phyloP scores from a whole-genome alignment of 2,888 invertebrate genomes.

The Apamea crenata region DNA sequence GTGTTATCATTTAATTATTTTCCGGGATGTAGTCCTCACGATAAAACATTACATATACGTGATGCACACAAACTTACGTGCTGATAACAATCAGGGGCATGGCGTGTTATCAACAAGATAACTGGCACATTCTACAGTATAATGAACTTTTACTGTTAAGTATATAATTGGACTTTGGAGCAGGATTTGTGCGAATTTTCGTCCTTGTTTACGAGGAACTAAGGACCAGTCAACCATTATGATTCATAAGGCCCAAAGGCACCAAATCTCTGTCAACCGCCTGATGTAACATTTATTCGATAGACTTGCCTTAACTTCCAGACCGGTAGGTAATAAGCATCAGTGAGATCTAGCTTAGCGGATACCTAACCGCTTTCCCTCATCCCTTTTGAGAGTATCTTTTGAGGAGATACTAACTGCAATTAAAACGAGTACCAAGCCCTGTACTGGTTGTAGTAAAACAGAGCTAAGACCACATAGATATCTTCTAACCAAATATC shows the following conservation, averaged over 20 bases:
- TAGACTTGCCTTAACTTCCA: no score
- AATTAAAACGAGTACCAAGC: not conserved
- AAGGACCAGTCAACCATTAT: not conserved
- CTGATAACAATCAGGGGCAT: constrained; percentile 49
- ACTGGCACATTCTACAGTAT: constrained; percentile 34
- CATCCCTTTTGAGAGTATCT: not conserved
- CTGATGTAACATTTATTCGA: not conserved
- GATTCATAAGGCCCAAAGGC: not conserved
- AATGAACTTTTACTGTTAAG: constrained; percentile 25
- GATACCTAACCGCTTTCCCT: constrained; percentile 18
- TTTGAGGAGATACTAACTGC: not conserved
- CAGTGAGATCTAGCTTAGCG: not conserved
- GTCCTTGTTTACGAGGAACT: not conserved
- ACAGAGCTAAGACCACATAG: not conserved
- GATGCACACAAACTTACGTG: constrained; percentile 5
- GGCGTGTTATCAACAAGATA: constrained; percentile 36
- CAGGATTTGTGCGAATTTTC: not conserved
- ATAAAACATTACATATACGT: constrained; percentile 32
- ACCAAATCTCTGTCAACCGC: not conserved
- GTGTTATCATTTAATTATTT: constrained; percentile 47
- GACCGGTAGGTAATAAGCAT: not conserved
- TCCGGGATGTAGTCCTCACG: constrained; percentile 51
- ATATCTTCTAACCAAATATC: not conserved
- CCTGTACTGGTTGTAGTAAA: not conserved
- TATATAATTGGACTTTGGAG: constrained; percentile 12